phyloP scores from a whole-genome alignment of 2,797 vertebrate genomes.

The Hafferia zeledoni region DNA sequence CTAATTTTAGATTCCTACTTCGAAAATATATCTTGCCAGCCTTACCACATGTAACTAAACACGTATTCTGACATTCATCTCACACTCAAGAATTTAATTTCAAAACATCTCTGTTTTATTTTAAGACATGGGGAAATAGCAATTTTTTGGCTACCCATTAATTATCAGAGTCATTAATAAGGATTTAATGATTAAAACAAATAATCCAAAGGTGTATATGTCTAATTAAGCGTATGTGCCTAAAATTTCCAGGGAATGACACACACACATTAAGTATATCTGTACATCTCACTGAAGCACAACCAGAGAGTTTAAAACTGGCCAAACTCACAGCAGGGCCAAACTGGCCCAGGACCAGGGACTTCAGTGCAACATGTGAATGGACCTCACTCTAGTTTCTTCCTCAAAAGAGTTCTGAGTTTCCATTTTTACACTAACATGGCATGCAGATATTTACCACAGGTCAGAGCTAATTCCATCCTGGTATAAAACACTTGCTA shows the following conservation, averaged over 20 bases:
- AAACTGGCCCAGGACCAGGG: neutral
- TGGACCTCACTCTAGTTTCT: neutral
- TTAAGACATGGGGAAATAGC: neutral
- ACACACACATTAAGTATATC: neutral
- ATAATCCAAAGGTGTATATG: neutral
- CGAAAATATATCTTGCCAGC: constrained; percentile 13
- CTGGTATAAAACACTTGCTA: neutral
- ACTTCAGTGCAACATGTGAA: neutral
- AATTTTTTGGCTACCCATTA: constrained; percentile 9
- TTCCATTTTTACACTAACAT: neutral
- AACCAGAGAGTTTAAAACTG: neutral
- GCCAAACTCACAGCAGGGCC: neutral
- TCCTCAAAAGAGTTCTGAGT: constrained; percentile 15
- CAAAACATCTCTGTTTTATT: constrained; percentile 4
- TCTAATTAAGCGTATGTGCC: neutral
- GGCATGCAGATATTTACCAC: neutral
- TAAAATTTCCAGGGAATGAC: constrained; percentile 20
- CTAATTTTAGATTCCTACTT: constrained; percentile 15
- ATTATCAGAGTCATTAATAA: neutral
- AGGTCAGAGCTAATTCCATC: neutral
- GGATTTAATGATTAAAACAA: constrained; percentile 19
- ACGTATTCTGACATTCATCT: neutral
- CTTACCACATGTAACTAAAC: constrained; percentile 7
- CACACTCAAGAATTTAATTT: neutral
- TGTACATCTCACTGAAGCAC: neutral